Evolutionary conservation across 1,140 invertebrate species (phyloP), one percentile per base, ranked within the genome.

Genomic region (Ceratina calcarata): DNA sequence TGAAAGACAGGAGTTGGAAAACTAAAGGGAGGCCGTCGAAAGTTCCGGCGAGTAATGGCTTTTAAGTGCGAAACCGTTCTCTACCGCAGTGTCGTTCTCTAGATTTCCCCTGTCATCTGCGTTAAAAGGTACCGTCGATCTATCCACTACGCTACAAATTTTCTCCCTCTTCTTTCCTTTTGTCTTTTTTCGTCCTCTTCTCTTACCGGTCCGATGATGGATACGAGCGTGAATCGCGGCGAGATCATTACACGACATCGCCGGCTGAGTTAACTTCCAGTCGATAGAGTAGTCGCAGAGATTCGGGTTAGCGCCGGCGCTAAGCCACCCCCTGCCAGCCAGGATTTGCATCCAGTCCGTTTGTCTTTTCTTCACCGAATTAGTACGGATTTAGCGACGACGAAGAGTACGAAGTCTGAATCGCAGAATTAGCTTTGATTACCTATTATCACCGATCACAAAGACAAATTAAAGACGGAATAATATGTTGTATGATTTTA

Each of bases 291-390:
- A 71, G 80, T 53, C 20, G 80, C 65, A 49, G 64, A 72, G 62
- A 72, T 79, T 73, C 74, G 74, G 79, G 83, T 45, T 83, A 82
- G 86, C 81, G 82, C 82, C 78, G 80, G 87, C 83, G 83, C 87
- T 88, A 89, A 77, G 83, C 81, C 81, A 84, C 74, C 65, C 49
- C 65, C 27, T 65, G 78, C 78, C 86, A 16, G 51, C 1, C 20
- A 8, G 83, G 83, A 82, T 89, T 84, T 84, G 85, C 83, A 84
- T 83, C 80, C 71, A 65, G 72, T 20, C 82, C 87, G 84, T 88
- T 89, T 84, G 86, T 78, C 86, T 83, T 83, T 86, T 81, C 85
- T 68, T 68, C 65, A 51, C 49, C 53, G 62, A 76, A 78, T 78
- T 72, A 72, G 60, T 49, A 65, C 72, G 68, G 55, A 74, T 85